Evolutionary conservation across 2,797 vertebrate species (phyloP).

Genomic region (Alca torda): DNA sequence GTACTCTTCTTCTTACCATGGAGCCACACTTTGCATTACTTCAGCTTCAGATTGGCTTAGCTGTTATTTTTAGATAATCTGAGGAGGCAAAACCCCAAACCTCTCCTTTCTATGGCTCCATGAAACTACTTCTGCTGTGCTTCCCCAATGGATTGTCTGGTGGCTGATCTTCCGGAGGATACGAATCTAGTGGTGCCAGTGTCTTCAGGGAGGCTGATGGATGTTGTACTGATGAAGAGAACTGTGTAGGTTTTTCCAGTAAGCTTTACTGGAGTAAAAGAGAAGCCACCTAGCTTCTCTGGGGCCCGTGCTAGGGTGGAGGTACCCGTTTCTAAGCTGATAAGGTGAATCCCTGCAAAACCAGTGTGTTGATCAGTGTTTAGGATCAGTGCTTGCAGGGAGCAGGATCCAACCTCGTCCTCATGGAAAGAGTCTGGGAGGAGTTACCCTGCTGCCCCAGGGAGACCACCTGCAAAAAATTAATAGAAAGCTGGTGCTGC

Average conservation of each 20-base stretch:
- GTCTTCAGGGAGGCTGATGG: not conserved
- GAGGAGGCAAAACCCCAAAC: not conserved
- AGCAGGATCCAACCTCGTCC: not conserved
- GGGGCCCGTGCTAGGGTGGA: accelerated
- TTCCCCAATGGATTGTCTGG: not conserved
- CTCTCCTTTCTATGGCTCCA: not conserved
- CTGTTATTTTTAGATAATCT: not conserved
- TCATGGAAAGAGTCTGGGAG: not conserved
- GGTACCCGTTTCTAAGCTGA: not conserved
- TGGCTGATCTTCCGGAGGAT: not conserved
- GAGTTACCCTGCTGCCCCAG: not conserved
- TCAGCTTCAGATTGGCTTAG: not conserved
- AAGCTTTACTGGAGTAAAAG: not conserved
- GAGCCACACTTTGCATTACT: not conserved
- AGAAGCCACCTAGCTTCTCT: not conserved
- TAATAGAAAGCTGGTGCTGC: not conserved
- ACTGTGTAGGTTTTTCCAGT: not conserved
- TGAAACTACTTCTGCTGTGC: not conserved
- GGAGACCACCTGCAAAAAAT: not conserved
- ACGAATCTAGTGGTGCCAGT: not conserved
- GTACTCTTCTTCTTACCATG: not conserved
- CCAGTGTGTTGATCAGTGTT: not conserved
- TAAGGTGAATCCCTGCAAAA: not conserved
- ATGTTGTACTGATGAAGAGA: not conserved
- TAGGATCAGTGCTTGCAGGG: not conserved